These are phyloP conservation scores for Drosophila flavopinicola DNA, from an alignment of 2,888 invertebrate species.

Conservation along the genomic window DNA sequence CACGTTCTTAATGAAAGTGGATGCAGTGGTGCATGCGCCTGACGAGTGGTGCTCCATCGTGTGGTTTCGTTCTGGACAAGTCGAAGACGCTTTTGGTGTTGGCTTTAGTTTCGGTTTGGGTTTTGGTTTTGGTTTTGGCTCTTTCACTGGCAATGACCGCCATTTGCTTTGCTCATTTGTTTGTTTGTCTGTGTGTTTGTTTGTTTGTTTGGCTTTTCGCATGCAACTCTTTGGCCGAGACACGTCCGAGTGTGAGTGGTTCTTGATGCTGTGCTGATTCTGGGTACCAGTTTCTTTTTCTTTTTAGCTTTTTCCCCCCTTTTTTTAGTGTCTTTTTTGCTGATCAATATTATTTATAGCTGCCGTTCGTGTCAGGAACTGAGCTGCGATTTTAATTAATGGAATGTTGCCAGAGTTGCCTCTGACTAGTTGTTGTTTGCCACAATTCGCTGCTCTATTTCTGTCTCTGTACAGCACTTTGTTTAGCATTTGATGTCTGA, in stretches of 20 bases:
- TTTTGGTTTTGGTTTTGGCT: constrained; percentile 25
- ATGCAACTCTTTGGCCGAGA: constrained; percentile 48
- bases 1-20: constrained; percentile 81
- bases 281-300: constrained; percentile 48
- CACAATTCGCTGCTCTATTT: constrained; percentile 51
- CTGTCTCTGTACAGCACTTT: constrained; percentile 24
- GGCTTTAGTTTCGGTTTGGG: too few relatives aligned
- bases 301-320: not conserved
- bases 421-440: not conserved
- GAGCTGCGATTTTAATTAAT: constrained; percentile 34
- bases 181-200: constrained; percentile 43
- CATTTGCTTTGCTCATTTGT: constrained; percentile 71
- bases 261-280: constrained; percentile 54
- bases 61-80: constrained; percentile 51
- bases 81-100: constrained; percentile 9
- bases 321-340: constrained; percentile 23
- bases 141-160: constrained; percentile 78
- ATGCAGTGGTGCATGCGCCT: constrained; percentile 41
- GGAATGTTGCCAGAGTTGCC: constrained; percentile 19
- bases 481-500: constrained; percentile 30
- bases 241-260: constrained; percentile 27
- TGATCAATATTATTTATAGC: constrained; percentile 69
- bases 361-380: constrained; percentile 42
- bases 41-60: constrained; percentile 42
- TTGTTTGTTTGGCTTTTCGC: constrained; percentile 55